Conservation (phyloP, 2,797 vertebrate genomes). For the Sternotherus odoratus region DNA sequence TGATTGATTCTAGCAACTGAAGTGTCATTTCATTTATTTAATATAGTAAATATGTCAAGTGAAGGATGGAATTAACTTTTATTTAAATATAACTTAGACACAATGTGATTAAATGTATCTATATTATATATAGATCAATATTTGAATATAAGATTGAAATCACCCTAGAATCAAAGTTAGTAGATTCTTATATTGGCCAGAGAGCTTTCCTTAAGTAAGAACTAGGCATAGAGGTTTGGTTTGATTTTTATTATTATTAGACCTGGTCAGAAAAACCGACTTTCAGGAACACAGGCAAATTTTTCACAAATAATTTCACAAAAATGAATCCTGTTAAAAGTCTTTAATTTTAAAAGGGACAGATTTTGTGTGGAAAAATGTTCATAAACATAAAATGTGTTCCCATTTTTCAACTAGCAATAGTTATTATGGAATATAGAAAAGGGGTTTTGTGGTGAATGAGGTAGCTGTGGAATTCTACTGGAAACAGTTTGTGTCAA, state of each 20-base stretch:
- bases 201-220: not conserved
- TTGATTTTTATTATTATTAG: not conserved
- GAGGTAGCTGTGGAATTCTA: not conserved
- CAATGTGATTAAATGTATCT: not conserved
- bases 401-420: not conserved
- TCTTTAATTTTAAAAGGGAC: not conserved
- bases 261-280: not conserved
- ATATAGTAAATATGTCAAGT: not conserved
- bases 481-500: not conserved
- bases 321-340: not conserved
- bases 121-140: not conserved
- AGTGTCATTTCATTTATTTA: not conserved
- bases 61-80: not conserved
- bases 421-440: not conserved
- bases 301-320: not conserved
- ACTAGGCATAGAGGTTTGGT: not conserved
- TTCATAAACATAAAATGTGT: not conserved
- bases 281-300: not conserved
- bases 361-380: not conserved
- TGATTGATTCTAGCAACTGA: not conserved
- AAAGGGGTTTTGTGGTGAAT: not conserved
- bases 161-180: not conserved
- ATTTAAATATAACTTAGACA: not conserved
- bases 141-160: not conserved
- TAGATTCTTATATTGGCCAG: not conserved